phyloP scores from a whole-genome alignment of 64 coral and sea anemone genomes.

The Catalaphyllia jardinei region DNA sequence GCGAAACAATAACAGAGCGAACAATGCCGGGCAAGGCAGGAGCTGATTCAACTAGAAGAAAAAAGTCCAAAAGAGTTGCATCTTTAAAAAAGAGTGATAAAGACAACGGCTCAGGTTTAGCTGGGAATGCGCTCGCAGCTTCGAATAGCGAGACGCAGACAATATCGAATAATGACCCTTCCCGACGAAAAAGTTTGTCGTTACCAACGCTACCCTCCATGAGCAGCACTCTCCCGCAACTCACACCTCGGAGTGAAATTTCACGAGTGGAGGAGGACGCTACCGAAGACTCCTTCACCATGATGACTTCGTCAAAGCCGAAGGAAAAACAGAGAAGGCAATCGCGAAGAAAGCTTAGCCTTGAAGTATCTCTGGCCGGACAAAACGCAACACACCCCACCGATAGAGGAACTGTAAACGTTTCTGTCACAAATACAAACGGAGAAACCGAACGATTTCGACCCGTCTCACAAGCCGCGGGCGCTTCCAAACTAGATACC shows the following conservation, averaged over 20 bases:
- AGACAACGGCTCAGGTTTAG: background rate
- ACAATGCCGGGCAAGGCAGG: background rate
- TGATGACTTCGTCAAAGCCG: background rate
- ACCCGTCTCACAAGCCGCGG: background rate
- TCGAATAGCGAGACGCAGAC: background rate
- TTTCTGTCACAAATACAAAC: conserved; percentile 19
- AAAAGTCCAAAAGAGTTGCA: conserved; percentile 10
- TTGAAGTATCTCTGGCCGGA: background rate
- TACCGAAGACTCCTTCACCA: background rate
- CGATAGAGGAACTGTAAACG: background rate
- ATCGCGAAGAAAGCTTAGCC: background rate
- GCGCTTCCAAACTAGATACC: conserved; percentile 43
- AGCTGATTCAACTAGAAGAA: background rate
- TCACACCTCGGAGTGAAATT: background rate
- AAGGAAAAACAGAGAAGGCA: background rate
- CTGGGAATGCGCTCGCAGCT: background rate
- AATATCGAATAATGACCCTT: background rate
- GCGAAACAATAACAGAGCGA: background rate
- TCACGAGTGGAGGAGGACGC: background rate
- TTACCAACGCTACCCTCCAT: conserved; percentile 40
- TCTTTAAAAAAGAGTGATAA: background rate
- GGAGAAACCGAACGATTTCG: conserved; percentile 18
- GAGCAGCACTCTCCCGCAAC: background rate
- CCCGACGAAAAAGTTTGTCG: conserved; percentile 36
- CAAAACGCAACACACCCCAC: background rate